phyloP scores from a whole-genome alignment of 2,888 invertebrate species.

The Leucophenga montana region DNA sequence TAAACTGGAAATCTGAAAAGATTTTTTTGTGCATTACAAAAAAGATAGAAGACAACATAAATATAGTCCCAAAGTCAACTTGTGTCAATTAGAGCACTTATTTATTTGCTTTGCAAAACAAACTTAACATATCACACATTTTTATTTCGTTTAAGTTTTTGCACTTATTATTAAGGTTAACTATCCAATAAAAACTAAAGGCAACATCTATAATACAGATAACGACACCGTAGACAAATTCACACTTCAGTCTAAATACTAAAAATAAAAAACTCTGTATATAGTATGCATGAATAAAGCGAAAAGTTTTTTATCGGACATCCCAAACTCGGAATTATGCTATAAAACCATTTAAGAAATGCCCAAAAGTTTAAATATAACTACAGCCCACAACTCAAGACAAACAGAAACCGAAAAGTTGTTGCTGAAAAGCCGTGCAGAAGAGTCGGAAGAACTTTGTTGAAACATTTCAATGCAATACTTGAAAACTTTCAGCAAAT shows the following conservation, averaged over 20 bases:
- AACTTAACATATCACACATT: too few relatives aligned
- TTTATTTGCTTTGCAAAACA: too few relatives aligned
- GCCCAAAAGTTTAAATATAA: slow-evolving; percentile 42
- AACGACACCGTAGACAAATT: slow-evolving; percentile 3
- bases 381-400: neutral
- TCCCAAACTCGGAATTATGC: slow-evolving; percentile 62
- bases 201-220: neutral
- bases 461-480: slow-evolving; percentile 40
- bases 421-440: neutral
- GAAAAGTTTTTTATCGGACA: slow-evolving; percentile 52
- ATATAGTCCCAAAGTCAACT: too few relatives aligned
- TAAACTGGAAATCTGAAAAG: too few relatives aligned
- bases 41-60: too few relatives aligned
- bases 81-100: too few relatives aligned
- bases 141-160: too few relatives aligned
- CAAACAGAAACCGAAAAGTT: too few relatives aligned
- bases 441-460: neutral
- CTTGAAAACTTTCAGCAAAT: slow-evolving; percentile 57
- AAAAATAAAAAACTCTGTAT: neutral
- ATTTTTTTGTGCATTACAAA: too few relatives aligned
- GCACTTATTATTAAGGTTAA: too few relatives aligned
- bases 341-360: slow-evolving; percentile 62
- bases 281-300: neutral
- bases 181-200: neutral
- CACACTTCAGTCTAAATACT: neutral